Base-by-base conservation (phyloP, 1,140 invertebrate genomes). In the Acromyrmex echinatior region DNA sequence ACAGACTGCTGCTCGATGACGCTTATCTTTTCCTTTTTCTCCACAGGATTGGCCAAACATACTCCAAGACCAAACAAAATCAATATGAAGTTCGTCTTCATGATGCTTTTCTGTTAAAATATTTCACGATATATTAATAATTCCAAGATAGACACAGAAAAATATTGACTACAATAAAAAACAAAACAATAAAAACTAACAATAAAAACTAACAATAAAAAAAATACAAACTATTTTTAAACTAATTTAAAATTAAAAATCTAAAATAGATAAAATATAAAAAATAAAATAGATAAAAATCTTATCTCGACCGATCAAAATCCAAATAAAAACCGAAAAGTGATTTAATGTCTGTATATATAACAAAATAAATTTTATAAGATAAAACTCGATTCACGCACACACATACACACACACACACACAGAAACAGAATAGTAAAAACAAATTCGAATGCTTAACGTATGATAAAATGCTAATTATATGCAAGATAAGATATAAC, bases 21-120 rank as follows among this genome's bases (percentile, higher is more conserved):
- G 77, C 92, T 93, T 28, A 95, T 94, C 87, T 95, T 95, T 51
- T 95, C 95, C 14, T 95, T 81, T 82, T 95, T 95, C 73, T 96
- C 95, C 9, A 95, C 51, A 6, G 95, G 95, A 73, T 91, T 95
- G 25, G 93, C 92, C n/a, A 92, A n/a, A 6, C 90, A 89, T 39
- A 86, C 21, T 39, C 93, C 92, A 53, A 94, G 60, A 3, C 87
- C 85, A 60, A 87, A 92, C 28, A 94, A 78, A n/a, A 88, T 45
- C 49, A 94, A 71, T 77, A 86, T 74, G 49, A 94, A 45, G 28
- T 90, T 88, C 70, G 84, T 79, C 87, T 93, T 95, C 95, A 95
- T 95, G 68, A 60, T 95, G 66, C 18, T 68, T 58, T 10, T 74
- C 87, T 86, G 45, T 5, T 65, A 49, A 76, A 86, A 51, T 1